These are phyloP conservation scores for Hydraecia micacea DNA, from an alignment of 2,888 invertebrate genomes.

Conservation along the genomic window DNA sequence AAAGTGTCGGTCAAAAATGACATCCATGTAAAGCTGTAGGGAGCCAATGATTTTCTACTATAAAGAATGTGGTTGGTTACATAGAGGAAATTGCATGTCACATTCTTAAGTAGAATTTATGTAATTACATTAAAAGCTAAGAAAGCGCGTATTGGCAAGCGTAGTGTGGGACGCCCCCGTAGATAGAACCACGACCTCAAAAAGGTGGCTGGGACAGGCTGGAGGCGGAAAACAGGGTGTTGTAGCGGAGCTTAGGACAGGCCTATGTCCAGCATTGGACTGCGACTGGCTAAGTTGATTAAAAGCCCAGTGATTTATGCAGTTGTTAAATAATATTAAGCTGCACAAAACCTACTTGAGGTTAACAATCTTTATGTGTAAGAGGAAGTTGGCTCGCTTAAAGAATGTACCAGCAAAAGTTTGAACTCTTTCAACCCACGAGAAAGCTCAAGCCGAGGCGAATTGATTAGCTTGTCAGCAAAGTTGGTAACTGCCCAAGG, in stretches of 20 bases:
- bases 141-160: background rate
- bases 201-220: background rate
- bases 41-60: slow-evolving; percentile 38
- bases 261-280: too few species aligned
- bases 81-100: slow-evolving; percentile 15
- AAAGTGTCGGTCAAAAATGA: slow-evolving; percentile 41
- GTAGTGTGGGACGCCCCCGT: background rate
- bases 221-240: background rate
- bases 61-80: slow-evolving; percentile 29
- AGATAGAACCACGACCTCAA: background rate
- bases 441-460: background rate
- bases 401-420: background rate
- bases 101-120: slow-evolving; percentile 10
- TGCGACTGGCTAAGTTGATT: background rate
- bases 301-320: background rate
- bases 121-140: slow-evolving; percentile 3
- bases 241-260: background rate
- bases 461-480: background rate
- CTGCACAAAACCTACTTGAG: background rate
- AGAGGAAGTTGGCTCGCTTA: background rate
- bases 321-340: background rate
- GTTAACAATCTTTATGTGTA: background rate
- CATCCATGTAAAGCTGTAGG: slow-evolving; percentile 20
- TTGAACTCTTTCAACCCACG: too few species aligned
- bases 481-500: background rate